These are phyloP conservation scores for Troides aeacus DNA, from an alignment of 2,888 invertebrate species.

Conservation along the genomic window DNA sequence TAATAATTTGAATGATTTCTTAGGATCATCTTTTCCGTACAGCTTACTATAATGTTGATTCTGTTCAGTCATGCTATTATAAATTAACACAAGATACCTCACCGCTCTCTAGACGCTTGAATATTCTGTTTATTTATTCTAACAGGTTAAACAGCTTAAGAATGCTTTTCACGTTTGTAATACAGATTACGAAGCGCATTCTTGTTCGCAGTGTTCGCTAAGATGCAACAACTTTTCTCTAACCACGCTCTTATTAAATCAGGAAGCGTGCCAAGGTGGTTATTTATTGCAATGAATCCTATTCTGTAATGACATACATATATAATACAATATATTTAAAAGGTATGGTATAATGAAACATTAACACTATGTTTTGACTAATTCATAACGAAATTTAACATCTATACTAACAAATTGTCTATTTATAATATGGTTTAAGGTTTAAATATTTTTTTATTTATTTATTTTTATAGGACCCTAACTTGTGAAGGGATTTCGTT, in stretches of 20 bases:
- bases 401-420: too few relatives aligned
- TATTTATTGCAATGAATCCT: slow-evolving; percentile 20
- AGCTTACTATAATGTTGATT: slow-evolving; percentile 10
- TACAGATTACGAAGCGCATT: slow-evolving; percentile 26
- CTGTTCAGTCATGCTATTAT: neutral
- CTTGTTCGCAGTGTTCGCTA: slow-evolving; percentile 20
- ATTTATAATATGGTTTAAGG: too few relatives aligned
- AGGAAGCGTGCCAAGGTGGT: slow-evolving; percentile 21
- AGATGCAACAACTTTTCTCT: slow-evolving; percentile 27
- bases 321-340: neutral
- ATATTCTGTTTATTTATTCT: slow-evolving; percentile 25
- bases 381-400: too few relatives aligned
- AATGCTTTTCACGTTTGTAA: slow-evolving; percentile 29
- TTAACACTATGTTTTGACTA: neutral
- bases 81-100: slow-evolving; percentile 28
- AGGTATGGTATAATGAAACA: neutral
- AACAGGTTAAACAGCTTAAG: slow-evolving; percentile 28
- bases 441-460: too few relatives aligned
- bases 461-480: too few relatives aligned
- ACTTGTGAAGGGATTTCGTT: too few relatives aligned
- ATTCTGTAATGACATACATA: neutral
- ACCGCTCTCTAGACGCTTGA: slow-evolving; percentile 29
- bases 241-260: slow-evolving; percentile 24
- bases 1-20: too few relatives aligned
- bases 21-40: neutral